Evolutionary conservation across 2,888 invertebrate species (phyloP), one percentile per base, ranked within the genome.

Genomic region (Mayetiola destructor): DNA sequence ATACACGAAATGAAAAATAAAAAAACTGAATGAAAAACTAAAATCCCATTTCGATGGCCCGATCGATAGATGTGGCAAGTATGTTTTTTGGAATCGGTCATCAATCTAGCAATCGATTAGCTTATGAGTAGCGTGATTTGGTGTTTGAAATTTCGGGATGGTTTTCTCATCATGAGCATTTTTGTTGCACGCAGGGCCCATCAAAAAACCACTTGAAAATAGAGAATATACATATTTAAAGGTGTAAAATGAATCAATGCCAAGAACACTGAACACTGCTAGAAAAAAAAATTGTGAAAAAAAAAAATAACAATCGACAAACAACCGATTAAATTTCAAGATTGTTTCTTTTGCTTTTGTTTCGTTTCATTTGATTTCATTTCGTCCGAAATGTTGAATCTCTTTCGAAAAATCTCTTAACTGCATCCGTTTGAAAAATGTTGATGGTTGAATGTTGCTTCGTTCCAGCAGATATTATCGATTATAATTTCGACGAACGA

Each of bases 21-120:
- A 37, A 37, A 12, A 37, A n/a, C n/a, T 37, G 14, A 37, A 12
- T 37, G 4, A 16, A 37, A n/a, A 37, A 37, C 8, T 37, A 16
- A 10, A 16, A 14, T 37, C n/a, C 14, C n/a, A 12, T 14, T n/a
- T 16, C 12, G 4, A 12, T 37, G 37, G n/a, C 37, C 12, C 37
- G n/a, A 37, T 37, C 42, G 12, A 42, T 12, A 42, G 36, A 9
- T 36, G 36, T 4, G 39, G 5, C 6, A 8, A 4, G 18, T 10
- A 18, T 8, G 4, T 20, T 4, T 18, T 4, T 18, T 39, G 39
- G 23, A 14, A 42, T 42, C 42, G 42, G n/a, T n/a, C 42, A 42
- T 42, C 42, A 42, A 42, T 42, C 42, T 42, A 21, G 23, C 21
- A 42, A 42, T 23, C 23, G 42, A 42, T 42, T 42, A 42, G 42